These are phyloP conservation scores for Hormaphis cornu DNA, from an alignment of 1,140 invertebrate species.

Conservation along the genomic window DNA sequence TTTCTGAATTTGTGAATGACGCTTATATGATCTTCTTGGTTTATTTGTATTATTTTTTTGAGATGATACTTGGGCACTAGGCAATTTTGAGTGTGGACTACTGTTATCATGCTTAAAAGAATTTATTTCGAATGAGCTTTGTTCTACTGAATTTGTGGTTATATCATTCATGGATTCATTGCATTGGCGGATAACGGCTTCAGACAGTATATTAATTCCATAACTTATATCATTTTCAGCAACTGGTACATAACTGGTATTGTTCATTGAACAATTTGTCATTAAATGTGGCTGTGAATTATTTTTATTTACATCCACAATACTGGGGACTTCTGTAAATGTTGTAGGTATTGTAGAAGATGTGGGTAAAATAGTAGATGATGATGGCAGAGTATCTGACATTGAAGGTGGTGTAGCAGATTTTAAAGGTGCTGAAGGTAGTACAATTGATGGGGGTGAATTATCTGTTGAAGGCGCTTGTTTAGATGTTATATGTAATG, in stretches of 20 bases:
- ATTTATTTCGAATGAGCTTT: not conserved
- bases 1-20: not conserved
- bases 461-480: too few species aligned
- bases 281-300: not conserved
- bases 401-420: too few species aligned
- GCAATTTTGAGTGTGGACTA: not conserved
- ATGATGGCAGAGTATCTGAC: too few species aligned
- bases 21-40: not conserved
- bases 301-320: not conserved
- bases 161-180: not conserved
- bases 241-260: not conserved
- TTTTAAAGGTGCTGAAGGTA: not conserved
- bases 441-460: too few species aligned
- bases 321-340: not conserved
- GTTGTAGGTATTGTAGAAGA: not conserved
- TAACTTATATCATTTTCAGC: not conserved
- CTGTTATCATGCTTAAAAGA: not conserved
- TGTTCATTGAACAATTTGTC: not conserved
- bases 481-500: too few species aligned
- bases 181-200: not conserved
- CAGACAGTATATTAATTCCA: not conserved
- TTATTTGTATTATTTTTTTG: not conserved
- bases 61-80: not conserved
- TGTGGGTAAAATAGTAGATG: too few species aligned
- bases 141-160: not conserved